Conservation (phyloP, 2,113 vertebrate species). For the Lepisosteus osseus region DNA sequence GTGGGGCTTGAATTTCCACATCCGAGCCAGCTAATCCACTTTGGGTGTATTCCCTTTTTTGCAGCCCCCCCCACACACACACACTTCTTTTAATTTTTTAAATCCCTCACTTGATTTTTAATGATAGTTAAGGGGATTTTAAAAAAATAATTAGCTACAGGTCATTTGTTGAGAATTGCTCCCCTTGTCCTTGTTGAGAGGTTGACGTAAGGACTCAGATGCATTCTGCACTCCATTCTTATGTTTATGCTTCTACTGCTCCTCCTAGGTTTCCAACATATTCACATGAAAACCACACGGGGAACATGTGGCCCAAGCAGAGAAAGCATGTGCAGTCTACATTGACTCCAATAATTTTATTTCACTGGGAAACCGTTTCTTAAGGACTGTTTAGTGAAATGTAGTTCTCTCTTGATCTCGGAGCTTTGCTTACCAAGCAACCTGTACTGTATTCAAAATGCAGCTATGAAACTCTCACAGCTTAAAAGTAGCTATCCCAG, state of each 20-base stretch:
- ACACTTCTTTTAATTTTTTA: constrained; percentile 29
- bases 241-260: constrained; percentile 23
- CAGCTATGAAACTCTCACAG: too few relatives aligned
- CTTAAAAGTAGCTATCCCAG: too few relatives aligned
- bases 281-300: neutral
- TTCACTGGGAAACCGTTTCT: too few relatives aligned
- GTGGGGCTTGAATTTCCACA: constrained; percentile 47
- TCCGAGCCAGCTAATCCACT: constrained; percentile 46
- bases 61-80: constrained; percentile 31
- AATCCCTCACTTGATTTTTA: constrained; percentile 43
- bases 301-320: neutral
- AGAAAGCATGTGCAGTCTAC: too few relatives aligned
- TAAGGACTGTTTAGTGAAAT: too few relatives aligned
- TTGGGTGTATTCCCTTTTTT: constrained; percentile 13
- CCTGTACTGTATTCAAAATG: too few relatives aligned
- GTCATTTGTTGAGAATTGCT: constrained; percentile 31
- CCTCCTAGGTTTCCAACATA: neutral
- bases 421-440: too few relatives aligned
- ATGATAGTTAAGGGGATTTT: constrained; percentile 49
- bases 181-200: neutral
- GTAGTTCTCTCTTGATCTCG: too few relatives aligned
- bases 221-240: constrained; percentile 22
- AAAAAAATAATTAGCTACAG: constrained; percentile 40
- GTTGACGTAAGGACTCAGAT: constrained; percentile 16
- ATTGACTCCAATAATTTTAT: too few relatives aligned